Evolutionary conservation across 1,140 invertebrate genomes (phyloP), one percentile per base, ranked within the genome.

Genomic region (Achroia grisella): DNA sequence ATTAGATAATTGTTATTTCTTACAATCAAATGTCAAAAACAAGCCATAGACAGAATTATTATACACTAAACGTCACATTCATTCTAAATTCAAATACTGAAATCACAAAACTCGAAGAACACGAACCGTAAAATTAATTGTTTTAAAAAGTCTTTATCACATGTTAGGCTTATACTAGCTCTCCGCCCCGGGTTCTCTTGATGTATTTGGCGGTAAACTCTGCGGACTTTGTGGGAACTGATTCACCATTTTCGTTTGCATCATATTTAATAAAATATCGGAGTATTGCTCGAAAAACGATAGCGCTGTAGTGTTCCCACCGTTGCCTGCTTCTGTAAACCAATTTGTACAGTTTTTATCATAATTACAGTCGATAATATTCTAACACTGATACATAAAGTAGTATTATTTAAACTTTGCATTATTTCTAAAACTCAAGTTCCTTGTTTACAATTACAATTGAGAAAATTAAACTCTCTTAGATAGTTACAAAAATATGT

Each of bases 231-330:
- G 64, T 1, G 70, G 58, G 59, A 76, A 76, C 54, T 81, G 75
- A 41, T 64, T 75, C 1, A 84, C 80, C 76, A 82, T 79, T 50
- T 82, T 82, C 23, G 52, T 81, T 44, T 85, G 81, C 78, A 85
- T 79, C 73, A 85, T 84, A 56, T 86, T 86, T 0, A 87, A 71
- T 8, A 87, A 54, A 3, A 83, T 80, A 44, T 86, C 83, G 0
- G 82, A 84, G 52, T 86, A 86, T 37, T 87, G 79, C 41, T 85
- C 82, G 37, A 87, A 85, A 9, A 84, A 62, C 0, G 76, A 77
- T 72, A 87, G 81, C 1, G 81, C 77, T 5, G 79, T 74, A 13
- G 13, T 37, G 51, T 78, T 76, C 2, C 56, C 59, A 0, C 59
- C 43, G 39, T 61, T 60, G 8, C 51, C 63, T 4, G 66, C 62